These are phyloP conservation scores for Nemoura dubitans DNA, from an alignment of 2,888 invertebrate species.

Conservation along the genomic window DNA sequence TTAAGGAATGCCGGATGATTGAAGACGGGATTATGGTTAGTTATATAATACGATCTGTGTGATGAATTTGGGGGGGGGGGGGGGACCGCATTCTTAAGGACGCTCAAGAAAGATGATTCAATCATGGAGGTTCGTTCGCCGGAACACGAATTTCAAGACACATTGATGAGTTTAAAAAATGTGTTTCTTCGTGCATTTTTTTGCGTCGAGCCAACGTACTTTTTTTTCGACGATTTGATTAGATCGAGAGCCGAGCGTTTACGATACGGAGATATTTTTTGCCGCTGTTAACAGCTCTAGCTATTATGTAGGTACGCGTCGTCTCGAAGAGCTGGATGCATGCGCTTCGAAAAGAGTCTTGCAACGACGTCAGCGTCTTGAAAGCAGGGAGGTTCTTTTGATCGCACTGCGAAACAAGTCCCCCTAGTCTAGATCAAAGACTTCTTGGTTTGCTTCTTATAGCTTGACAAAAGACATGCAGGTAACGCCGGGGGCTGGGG, in stretches of 20 bases:
- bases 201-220: too few species aligned
- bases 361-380: neutral
- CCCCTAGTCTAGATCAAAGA: neutral
- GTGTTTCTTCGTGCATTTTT: too few species aligned
- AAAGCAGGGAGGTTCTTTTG: conserved; percentile 23
- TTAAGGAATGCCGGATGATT: neutral
- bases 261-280: neutral
- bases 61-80: neutral
- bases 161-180: neutral
- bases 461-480: neutral
- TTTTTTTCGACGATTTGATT: too few species aligned
- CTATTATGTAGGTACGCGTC: neutral
- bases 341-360: neutral
- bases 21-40: neutral
- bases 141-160: neutral
- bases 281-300: neutral
- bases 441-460: conserved; percentile 33
- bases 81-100: neutral
- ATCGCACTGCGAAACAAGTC: neutral
- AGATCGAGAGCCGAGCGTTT: too few species aligned
- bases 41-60: neutral
- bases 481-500: conserved; percentile 13
- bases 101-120: neutral
- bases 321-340: neutral
- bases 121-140: neutral